A percentile compares a stretch with the other conserved stretches of the same genome.
These are phyloP conservation scores for Drosophila sulfurigaster DNA, from an alignment of 1,140 invertebrate genomes.

Conservation along the genomic window DNA sequence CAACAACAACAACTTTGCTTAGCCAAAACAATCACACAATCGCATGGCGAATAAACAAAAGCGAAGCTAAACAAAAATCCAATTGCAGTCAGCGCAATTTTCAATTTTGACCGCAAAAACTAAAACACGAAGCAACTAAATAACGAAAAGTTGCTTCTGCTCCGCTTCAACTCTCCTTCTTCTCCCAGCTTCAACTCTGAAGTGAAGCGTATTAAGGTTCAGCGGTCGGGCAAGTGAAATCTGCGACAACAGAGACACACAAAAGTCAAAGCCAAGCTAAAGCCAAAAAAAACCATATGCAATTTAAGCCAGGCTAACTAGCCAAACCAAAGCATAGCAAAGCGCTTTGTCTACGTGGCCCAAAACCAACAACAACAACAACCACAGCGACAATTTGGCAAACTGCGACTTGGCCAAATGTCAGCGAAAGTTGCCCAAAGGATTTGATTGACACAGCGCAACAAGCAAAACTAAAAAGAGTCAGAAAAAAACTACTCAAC, in stretches of 20 bases:
- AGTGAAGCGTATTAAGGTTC: conserved; percentile 23
- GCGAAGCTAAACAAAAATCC: conserved; percentile 57
- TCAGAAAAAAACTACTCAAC: background rate
- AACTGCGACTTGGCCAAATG: conserved; percentile 32
- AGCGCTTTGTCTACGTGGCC: conserved; percentile 51
- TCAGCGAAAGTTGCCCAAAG: conserved; percentile 52
- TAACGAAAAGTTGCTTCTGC: conserved; percentile 7
- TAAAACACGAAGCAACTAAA: conserved; percentile 60
- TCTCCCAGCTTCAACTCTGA: conserved; percentile 5
- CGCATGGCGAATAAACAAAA: conserved; percentile 30
- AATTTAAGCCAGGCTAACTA: conserved; percentile 37
- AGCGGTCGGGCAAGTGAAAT: conserved; percentile 63
- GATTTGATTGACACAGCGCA: conserved; percentile 40
- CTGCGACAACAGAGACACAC: conserved; percentile 53
- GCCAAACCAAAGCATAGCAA: background rate
- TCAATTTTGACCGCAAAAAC: conserved; percentile 78
- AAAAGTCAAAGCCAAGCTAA: conserved; percentile 39
- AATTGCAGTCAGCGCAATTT: conserved; percentile 66
- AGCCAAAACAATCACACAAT: conserved; percentile 19
- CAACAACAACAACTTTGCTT: conserved; percentile 6
- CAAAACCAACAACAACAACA: conserved; percentile 19
- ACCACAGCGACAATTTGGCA: conserved; percentile 28
- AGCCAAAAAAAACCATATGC: conserved; percentile 7
- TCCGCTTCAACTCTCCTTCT: background rate
- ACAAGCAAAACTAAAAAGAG: background rate